Base-by-base conservation (phyloP, 2,888 invertebrate genomes). In the Acheta domesticus region DNA sequence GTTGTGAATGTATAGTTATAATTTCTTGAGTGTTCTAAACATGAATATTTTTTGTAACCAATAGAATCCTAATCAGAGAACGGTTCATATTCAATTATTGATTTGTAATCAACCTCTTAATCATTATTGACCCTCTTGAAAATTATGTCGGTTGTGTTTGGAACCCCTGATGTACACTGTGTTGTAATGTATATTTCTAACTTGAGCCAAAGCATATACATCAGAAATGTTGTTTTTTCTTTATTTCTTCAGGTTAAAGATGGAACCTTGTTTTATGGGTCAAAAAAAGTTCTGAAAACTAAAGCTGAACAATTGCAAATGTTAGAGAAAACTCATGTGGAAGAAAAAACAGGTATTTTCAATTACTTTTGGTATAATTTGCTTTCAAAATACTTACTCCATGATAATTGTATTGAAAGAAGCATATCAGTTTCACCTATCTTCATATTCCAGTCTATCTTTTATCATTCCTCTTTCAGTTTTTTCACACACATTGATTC, bases 251-350 rank as follows among this genome's bases (percentile, higher is more conserved):
- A 80, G 81, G 49, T 82, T 62, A 80, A 81, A 48, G 82, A 83
- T 73, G 83, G 83, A 12, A 75, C 79, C 48, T 81, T 85, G 23
- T 83, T 81, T 76, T 84, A 84, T 83, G 84, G 84, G 23, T 79
- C 79, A 12, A 83, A 82, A 73, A 82, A 82, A 77, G 84, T 85
- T n/a, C 80, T 85, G 36, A 81, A 81, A 12, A 79, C 78, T 36
- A 80, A 77, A 74, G 79, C 78, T 49, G 82, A 82, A 36, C 84
- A 83, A 77, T 48, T 49, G 20, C 77, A 82, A 50, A 82, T 84
- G 48, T 79, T 84, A 16, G 79, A 81, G 23, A 77, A 78, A 2
- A 77, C 81, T 75, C 85, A 85, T 74, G 78, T 84, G 74, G 83
- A 83, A 73, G 80, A 81, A n/a, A 74, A 79, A 21, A 82, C 84